Percentiles rank a stretch among this genome's conserved stretches.
Evolutionary conservation across 2,797 vertebrate species (phyloP).

Genomic region (Tokudaia tokunoshimensis): DNA sequence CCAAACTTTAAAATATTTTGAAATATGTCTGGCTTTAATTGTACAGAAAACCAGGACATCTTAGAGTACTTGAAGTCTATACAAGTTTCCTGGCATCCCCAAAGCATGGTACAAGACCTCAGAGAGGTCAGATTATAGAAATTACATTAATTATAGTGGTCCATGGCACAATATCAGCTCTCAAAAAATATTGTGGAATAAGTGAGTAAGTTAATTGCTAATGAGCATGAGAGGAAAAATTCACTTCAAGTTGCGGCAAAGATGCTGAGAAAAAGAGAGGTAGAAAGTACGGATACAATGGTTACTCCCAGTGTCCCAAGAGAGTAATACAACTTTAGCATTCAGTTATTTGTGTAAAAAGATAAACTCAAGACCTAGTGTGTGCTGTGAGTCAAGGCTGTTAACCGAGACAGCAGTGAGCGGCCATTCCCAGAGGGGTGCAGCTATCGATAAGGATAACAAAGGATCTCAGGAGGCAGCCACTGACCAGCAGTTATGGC

Average conservation of each 20-base stretch:
- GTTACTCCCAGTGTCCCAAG: not conserved
- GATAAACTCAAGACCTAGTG: not conserved
- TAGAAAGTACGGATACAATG: not conserved
- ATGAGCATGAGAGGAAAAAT: not conserved
- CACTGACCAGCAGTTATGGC: not conserved
- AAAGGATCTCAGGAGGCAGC: not conserved
- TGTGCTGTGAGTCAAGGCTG: not conserved
- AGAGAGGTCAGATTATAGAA: not conserved
- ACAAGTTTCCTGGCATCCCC: not conserved
- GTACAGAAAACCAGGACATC: not conserved
- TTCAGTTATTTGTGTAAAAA: not conserved
- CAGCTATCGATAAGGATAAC: not conserved
- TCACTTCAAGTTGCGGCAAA: not conserved
- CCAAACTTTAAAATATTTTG: not conserved
- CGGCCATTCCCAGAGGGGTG: not conserved
- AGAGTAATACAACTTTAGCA: not conserved
- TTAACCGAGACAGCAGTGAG: not conserved
- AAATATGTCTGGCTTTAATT: conserved; percentile 13
- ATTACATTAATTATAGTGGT: not conserved
- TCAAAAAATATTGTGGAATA: not conserved
- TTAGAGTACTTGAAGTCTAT: not conserved
- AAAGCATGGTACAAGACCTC: not conserved
- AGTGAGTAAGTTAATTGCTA: not conserved
- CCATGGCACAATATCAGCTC: not conserved
- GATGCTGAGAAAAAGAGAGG: not conserved